Percentiles rank a stretch among this genome's conserved stretches.
These are phyloP conservation scores for Grammomys surdaster DNA, from an alignment of 2,113 vertebrate genomes.

Conservation along the genomic window DNA sequence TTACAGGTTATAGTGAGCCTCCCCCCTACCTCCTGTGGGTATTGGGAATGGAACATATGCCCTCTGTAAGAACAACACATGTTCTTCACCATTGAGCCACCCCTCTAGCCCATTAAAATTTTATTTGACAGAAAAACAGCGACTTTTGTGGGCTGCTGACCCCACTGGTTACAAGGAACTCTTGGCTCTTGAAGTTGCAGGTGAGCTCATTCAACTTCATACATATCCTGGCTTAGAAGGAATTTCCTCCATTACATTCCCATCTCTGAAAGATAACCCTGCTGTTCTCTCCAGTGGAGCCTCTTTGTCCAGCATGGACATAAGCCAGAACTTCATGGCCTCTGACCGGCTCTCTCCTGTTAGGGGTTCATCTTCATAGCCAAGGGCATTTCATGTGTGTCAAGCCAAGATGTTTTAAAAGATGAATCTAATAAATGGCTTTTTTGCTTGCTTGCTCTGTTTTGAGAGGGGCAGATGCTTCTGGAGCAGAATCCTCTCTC, in stretches of 20 bases:
- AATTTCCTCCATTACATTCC: constrained; percentile 49
- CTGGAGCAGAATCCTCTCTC: not conserved
- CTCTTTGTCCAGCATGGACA: not conserved
- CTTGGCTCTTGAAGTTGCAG: not conserved
- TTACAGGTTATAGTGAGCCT: not conserved
- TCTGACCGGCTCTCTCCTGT: not conserved
- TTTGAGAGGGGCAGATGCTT: not conserved
- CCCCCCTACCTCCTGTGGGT: not conserved
- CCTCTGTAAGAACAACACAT: not conserved
- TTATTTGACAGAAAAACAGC: constrained; percentile 15
- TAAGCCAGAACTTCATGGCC: not conserved
- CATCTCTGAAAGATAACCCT: not conserved
- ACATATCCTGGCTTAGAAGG: constrained; percentile 7
- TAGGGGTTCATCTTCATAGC: not conserved
- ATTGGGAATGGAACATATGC: not conserved
- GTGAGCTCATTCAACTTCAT: not conserved
- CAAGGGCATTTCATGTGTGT: not conserved
- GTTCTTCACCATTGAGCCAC: not conserved
- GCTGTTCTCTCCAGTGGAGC: not conserved
- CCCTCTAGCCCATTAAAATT: not conserved
- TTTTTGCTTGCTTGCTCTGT: not conserved
- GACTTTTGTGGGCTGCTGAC: not conserved
- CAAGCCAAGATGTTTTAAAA: not conserved
- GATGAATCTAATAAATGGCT: not conserved
- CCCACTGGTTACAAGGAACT: not conserved